Evolutionary conservation across 2,888 invertebrate species (phyloP).

Genomic region (Anarsia innoxiella): DNA sequence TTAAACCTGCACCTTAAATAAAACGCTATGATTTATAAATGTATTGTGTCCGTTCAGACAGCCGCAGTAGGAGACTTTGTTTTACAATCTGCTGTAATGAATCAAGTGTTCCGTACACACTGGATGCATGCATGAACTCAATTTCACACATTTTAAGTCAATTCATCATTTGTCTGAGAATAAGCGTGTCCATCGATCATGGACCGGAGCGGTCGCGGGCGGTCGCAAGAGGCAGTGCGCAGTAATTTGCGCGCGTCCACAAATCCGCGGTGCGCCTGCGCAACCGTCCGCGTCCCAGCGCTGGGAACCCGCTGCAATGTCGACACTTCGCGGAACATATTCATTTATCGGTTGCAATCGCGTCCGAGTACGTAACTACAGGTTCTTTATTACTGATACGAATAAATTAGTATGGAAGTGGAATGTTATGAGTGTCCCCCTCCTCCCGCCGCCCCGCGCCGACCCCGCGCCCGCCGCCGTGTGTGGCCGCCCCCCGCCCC

Average conservation of each 20-base stretch:
- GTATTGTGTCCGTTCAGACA: too few relatives aligned
- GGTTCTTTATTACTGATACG: conserved; percentile 4
- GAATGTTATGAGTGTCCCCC: conserved; percentile 11
- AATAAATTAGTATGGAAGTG: conserved; percentile 6
- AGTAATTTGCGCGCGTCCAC: conserved; percentile 12
- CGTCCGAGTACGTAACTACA: too few relatives aligned
- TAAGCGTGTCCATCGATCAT: conserved; percentile 19
- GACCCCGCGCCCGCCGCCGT: background rate
- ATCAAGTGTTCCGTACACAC: too few relatives aligned
- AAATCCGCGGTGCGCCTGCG: conserved; percentile 2
- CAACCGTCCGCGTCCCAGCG: background rate
- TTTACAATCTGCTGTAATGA: background rate
- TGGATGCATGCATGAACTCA: too few relatives aligned
- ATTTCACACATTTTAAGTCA: background rate
- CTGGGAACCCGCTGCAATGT: conserved; percentile 2
- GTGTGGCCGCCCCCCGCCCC: background rate
- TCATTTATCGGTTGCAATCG: background rate
- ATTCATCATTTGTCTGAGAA: background rate
- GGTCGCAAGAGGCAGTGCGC: background rate
- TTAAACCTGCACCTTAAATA: too few relatives aligned
- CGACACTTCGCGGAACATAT: background rate
- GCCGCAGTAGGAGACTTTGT: background rate
- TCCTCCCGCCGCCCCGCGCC: background rate
- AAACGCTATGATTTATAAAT: too few relatives aligned
- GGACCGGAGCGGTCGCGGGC: conserved; percentile 15